phyloP scores from a whole-genome alignment of 2,888 invertebrate genomes.

The Platycnemis pennipes region DNA sequence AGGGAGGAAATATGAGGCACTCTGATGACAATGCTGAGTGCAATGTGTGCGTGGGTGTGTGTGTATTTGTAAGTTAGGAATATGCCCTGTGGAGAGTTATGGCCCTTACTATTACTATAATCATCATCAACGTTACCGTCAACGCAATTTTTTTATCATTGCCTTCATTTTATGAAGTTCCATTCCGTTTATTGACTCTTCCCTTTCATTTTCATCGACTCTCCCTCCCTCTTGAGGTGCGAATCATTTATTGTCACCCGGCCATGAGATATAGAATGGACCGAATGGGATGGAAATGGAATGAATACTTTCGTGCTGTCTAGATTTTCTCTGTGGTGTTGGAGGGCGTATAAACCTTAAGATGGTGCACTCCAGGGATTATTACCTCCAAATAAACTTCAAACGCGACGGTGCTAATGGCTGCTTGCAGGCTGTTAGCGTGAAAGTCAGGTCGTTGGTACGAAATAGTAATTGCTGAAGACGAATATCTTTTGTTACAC shows the following conservation, averaged over 20 bases:
- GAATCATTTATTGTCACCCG: background rate
- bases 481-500: no score
- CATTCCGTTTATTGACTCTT: constrained; percentile 4
- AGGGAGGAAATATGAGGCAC: background rate
- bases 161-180: background rate
- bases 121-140: background rate
- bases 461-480: no score
- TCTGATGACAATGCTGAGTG: background rate
- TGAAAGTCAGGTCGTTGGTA: no score
- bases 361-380: background rate
- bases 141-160: background rate
- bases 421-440: background rate
- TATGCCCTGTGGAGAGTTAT: background rate
- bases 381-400: background rate
- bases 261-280: background rate
- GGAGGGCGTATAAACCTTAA: background rate
- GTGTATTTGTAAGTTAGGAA: background rate
- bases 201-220: background rate
- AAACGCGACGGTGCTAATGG: background rate
- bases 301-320: background rate
- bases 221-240: background rate
- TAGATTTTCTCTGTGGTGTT: background rate
- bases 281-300: background rate
- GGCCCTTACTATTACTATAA: background rate
- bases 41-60: background rate